Base-by-base conservation (phyloP, 2,797 vertebrate genomes). In the Sardinella longiceps region DNA sequence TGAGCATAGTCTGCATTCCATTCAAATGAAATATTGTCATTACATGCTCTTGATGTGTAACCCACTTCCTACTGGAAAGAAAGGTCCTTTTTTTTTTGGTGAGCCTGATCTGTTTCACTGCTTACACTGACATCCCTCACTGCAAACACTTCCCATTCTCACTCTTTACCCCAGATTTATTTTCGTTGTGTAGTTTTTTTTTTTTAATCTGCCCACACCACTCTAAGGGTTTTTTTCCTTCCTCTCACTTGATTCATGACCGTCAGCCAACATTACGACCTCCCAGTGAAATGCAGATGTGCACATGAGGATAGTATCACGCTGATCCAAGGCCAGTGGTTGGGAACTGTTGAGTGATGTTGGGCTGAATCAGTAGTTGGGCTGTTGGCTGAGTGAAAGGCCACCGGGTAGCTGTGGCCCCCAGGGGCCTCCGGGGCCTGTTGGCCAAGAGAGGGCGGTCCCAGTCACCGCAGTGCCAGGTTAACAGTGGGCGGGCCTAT, bases 381-480 rank as follows among this genome's bases (percentile, higher is more conserved):
- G 2, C 15, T 20, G 70, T 77, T 77, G 70, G 15, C 70, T 77
- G 70, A 77, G 70, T 77, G 77, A 81, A 81, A 50, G 83, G 77
- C 82, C 37, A 70, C 82, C 70, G 25, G 85, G 85, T 84, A 85
- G 87, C 87, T 56, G 18, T 81, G 74, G 81, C 80, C 82, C 51
- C 60, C 30, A 7, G 82, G 82, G 77, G 46, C 45, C 84, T 85
- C 74, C 80, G 82, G 74, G 84, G 83, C 84, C 48, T 43, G 37
- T 77, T 80, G 66, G 63, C 81, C 39, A 80, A 33, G 74, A 18
- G 88, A 94, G 92, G 94, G 90, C 93, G 37, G 87, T 86, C 89
- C 90, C 87, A 87, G 85, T 90, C 90, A 90, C 89, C 89, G 81
- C 43, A 80, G 37, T 51, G 83, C n/a, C 83, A 80, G 74, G 81